Percentiles rank a stretch among this genome's conserved stretches.
Conservation (phyloP, 2,113 vertebrate species). For the Neopipo cinnamomea region DNA sequence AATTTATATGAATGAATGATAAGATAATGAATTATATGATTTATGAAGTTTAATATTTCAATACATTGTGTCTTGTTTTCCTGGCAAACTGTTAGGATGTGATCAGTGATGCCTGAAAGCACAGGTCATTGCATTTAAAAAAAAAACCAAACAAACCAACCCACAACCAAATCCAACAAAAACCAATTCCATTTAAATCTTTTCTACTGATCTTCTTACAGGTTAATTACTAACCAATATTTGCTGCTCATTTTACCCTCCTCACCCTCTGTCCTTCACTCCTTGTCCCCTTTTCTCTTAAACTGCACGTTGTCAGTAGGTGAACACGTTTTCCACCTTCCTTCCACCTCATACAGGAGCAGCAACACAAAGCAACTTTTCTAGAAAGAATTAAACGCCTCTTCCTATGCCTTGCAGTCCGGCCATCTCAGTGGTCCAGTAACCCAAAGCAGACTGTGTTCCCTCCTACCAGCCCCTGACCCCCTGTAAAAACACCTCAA, state of each 20-base stretch:
- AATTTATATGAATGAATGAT: too few species aligned
- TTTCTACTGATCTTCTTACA: background rate
- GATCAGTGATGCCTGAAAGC: background rate
- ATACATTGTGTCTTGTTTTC: background rate
- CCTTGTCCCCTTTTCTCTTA: background rate
- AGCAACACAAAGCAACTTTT: background rate
- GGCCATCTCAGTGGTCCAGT: background rate
- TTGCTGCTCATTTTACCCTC: background rate
- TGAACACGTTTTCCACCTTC: background rate
- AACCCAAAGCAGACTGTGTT: background rate
- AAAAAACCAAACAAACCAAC: background rate
- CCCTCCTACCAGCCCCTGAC: background rate
- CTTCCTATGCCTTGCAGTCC: background rate
- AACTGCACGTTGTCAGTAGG: background rate
- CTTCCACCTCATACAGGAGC: background rate
- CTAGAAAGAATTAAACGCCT: background rate
- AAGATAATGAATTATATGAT: background rate
- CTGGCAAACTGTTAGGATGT: background rate
- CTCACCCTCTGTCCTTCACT: background rate
- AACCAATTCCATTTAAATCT: background rate
- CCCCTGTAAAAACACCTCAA: background rate
- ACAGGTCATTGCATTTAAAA: background rate
- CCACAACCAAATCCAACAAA: background rate
- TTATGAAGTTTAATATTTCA: background rate
- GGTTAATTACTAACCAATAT: background rate